A percentile compares a stretch with the other conserved stretches of the same genome.
Conservation (phyloP, 2,113 vertebrate species). For the Cygnus atratus region DNA sequence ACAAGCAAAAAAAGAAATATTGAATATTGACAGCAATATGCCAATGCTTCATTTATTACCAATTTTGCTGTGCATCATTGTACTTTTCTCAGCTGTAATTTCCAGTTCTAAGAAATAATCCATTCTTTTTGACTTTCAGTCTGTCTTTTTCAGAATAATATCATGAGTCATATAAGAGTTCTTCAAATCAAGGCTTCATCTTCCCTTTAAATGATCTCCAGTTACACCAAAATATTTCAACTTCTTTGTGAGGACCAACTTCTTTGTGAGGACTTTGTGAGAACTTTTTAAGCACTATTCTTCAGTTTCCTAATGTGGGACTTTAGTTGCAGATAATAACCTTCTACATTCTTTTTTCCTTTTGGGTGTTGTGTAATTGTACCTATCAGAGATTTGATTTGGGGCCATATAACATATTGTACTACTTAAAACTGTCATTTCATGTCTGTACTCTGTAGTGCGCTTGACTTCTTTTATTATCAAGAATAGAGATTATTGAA, state of each 20-base stretch:
- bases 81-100: neutral
- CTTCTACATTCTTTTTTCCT: neutral
- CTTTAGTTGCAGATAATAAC: neutral
- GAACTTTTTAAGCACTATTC: neutral
- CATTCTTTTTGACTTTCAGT: neutral
- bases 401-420: neutral
- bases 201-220: neutral
- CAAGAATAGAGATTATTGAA: neutral
- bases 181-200: neutral
- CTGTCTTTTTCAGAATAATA: neutral
- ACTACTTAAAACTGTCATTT: neutral
- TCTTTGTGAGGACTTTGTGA: neutral
- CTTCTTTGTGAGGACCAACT: too few relatives aligned
- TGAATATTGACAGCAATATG: neutral
- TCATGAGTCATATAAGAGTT: neutral
- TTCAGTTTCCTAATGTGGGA: neutral
- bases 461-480: neutral
- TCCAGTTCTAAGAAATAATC: neutral
- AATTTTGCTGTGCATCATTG: neutral
- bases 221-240: neutral
- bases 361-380: neutral
- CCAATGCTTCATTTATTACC: neutral
- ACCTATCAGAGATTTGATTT: neutral
- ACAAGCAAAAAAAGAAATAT: neutral
- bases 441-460: neutral